Evolutionary conservation across 2,888 invertebrate genomes (phyloP).

Genomic region (Eristalinus sepulchralis): DNA sequence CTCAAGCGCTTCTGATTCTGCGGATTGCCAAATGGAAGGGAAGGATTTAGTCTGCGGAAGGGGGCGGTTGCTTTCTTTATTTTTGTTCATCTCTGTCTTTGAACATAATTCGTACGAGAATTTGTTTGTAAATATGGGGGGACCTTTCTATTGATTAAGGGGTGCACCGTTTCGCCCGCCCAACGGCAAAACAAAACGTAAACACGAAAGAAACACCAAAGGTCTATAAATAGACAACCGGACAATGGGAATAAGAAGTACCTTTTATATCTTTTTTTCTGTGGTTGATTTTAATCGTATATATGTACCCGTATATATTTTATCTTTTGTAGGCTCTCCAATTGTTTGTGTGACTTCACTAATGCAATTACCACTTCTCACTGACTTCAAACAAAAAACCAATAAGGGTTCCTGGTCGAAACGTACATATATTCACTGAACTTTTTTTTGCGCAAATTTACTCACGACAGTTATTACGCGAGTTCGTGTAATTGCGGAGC

Average conservation of each 20-base stretch:
- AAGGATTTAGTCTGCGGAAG: not conserved
- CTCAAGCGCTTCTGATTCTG: not conserved
- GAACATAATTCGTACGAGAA: not conserved
- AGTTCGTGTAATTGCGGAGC: not conserved
- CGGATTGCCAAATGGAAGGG: not conserved
- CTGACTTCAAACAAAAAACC: not conserved
- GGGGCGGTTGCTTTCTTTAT: not conserved
- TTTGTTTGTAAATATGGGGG: slow-evolving; percentile 63
- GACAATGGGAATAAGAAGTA: slow-evolving; percentile 18
- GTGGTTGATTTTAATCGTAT: not conserved
- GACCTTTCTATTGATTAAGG: slow-evolving; percentile 7
- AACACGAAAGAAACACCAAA: slow-evolving; percentile 35
- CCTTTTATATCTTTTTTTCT: slow-evolving; percentile 17
- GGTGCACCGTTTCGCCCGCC: not conserved
- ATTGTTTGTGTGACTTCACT: not conserved
- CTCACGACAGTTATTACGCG: slow-evolving; percentile 7
- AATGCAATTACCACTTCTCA: slow-evolving; percentile 17
- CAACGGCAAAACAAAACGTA: slow-evolving; percentile 55
- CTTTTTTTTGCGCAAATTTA: not conserved
- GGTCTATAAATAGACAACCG: slow-evolving; percentile 50
- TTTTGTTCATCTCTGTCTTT: slow-evolving; percentile 20
- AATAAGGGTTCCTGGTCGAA: not conserved
- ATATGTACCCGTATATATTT: not conserved
- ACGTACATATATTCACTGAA: not conserved
- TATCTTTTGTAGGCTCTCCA: not conserved